These are phyloP conservation scores for Pseudolaguvia tuberculata DNA, from an alignment of 2,113 vertebrate genomes.

Conservation along the genomic window DNA sequence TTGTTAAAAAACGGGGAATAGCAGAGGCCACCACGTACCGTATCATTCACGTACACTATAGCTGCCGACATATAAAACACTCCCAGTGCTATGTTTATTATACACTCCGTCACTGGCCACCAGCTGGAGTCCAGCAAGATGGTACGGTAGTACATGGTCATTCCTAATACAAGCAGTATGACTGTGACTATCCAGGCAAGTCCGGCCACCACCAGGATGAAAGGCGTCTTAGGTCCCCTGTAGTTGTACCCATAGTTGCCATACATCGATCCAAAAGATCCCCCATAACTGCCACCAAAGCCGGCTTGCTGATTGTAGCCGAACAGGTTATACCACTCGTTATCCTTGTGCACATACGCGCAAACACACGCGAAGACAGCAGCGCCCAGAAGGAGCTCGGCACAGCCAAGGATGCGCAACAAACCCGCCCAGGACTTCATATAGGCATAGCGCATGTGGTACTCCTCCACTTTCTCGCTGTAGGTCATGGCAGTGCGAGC, in stretches of 20 bases:
- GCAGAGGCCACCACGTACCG: conserved; percentile 85
- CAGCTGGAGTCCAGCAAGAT: conserved; percentile 88
- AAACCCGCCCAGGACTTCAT: conserved; percentile 97
- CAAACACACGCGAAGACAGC: conserved; percentile 91
- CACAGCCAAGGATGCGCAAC: conserved; percentile 78
- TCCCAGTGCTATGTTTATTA: conserved; percentile 78
- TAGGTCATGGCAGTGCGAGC: conserved; percentile 69
- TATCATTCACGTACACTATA: conserved; percentile 84
- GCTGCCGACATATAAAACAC: conserved; percentile 79
- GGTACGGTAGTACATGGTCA: conserved; percentile 90
- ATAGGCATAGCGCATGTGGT: conserved; percentile 79
- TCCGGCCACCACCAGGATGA: conserved; percentile 81
- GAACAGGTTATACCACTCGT: conserved; percentile 91
- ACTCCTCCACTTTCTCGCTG: conserved; percentile 78
- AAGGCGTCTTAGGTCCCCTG: conserved; percentile 84
- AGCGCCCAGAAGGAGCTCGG: conserved; percentile 81
- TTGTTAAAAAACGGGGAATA: conserved; percentile 78
- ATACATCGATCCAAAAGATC: conserved; percentile 48
- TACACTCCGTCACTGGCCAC: conserved; percentile 91
- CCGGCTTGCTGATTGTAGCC: conserved; percentile 77
- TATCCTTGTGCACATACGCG: conserved; percentile 92
- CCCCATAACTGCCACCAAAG: conserved; percentile 60
- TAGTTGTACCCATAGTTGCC: conserved; percentile 72
- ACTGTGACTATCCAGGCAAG: conserved; percentile 82
- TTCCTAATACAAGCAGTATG: conserved; percentile 82